A percentile compares a stretch with the other conserved stretches of the same genome.
Evolutionary conservation across 23 tunicate species (phyloP).

Genomic region (Botrylloides violaceus): DNA sequence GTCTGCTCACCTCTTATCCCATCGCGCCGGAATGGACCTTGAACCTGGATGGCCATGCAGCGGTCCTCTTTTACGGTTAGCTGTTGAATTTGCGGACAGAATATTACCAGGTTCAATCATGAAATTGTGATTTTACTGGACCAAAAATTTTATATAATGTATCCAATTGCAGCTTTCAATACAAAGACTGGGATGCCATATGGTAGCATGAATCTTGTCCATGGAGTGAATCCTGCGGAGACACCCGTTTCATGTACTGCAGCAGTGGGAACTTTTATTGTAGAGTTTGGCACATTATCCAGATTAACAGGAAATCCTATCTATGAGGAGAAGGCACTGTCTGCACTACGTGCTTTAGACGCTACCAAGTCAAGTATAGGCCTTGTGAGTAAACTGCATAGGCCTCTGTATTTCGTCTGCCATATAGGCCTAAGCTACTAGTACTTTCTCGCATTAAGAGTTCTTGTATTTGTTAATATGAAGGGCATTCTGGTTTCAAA

Average conservation of each 20-base stretch:
- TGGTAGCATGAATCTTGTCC: slow-evolving; percentile 62
- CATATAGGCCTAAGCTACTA: too few relatives aligned
- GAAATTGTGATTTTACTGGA: too few relatives aligned
- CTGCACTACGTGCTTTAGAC: slow-evolving; percentile 49
- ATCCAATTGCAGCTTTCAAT: slow-evolving; percentile 58
- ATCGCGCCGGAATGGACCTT: slow-evolving; percentile 40
- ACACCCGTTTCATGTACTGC: slow-evolving; percentile 93
- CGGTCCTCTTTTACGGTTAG: slow-evolving; percentile 68
- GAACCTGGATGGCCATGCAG: slow-evolving; percentile 77
- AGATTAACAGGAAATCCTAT: slow-evolving; percentile 64
- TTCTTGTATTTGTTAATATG: too few relatives aligned
- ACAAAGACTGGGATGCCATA: slow-evolving; percentile 94
- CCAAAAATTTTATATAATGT: too few relatives aligned
- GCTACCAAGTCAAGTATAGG: slow-evolving; percentile 51
- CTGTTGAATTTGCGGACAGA: slow-evolving; percentile 50
- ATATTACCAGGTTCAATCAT: slow-evolving; percentile 75
- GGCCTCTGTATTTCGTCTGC: too few relatives aligned
- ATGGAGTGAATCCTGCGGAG: slow-evolving; percentile 71
- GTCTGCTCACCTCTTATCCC: slow-evolving; percentile 74
- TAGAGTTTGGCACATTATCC: slow-evolving; percentile 71
- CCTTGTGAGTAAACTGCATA: slow-evolving; percentile 41
- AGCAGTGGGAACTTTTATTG: slow-evolving; percentile 77
- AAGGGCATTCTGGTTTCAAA: too few relatives aligned
- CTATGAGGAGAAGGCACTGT: slow-evolving; percentile 51
- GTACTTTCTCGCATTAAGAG: too few relatives aligned